Conservation (phyloP, 2,797 vertebrate species). For the Pipistrellus nathusii region DNA sequence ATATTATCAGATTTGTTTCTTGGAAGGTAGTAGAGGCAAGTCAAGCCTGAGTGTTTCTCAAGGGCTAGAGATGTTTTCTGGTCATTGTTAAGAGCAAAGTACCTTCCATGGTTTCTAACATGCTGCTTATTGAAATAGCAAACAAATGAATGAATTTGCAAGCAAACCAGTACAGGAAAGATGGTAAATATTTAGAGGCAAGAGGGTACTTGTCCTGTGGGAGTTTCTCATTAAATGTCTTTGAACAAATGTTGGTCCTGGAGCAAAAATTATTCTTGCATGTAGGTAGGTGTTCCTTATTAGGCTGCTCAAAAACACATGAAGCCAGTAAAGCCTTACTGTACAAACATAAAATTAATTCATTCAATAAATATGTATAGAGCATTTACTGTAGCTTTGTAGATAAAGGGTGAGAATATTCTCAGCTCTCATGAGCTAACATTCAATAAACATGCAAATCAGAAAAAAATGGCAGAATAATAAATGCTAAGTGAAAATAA, state of each 20-base stretch:
- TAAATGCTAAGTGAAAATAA: background rate
- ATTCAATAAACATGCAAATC: constrained; percentile 9
- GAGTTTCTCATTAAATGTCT: background rate
- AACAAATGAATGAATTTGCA: background rate
- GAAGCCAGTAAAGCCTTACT: background rate
- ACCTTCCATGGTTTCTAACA: background rate
- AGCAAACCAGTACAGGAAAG: background rate
- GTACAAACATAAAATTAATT: constrained; percentile 49
- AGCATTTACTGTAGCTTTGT: constrained; percentile 17
- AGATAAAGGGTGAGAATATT: constrained; percentile 19
- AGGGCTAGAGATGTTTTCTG: background rate
- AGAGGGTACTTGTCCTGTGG: background rate
- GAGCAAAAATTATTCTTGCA: background rate
- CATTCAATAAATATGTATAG: constrained; percentile 71
- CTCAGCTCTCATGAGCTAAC: background rate
- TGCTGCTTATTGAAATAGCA: background rate
- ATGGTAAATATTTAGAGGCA: background rate
- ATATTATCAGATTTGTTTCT: background rate
- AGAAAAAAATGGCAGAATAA: constrained; percentile 2
- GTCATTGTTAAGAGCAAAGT: background rate
- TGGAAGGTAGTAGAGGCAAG: background rate
- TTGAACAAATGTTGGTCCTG: background rate
- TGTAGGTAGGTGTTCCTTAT: background rate
- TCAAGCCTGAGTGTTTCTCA: background rate
- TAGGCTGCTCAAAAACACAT: constrained; percentile 33